These are phyloP conservation scores for Falco biarmicus DNA, from an alignment of 2,797 vertebrate species.

Conservation along the genomic window DNA sequence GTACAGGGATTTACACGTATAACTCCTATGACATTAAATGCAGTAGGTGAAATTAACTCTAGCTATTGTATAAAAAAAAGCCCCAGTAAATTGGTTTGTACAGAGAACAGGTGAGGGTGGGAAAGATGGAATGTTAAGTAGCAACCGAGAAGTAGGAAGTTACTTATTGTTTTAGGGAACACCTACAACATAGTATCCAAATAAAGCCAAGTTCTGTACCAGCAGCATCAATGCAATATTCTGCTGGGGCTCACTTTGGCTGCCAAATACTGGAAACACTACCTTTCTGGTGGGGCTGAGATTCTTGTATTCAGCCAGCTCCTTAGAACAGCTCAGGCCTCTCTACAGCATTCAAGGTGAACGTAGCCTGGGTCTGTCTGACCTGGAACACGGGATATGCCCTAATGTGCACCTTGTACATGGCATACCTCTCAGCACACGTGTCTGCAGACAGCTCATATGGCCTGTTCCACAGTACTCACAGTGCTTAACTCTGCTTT, in stretches of 20 bases:
- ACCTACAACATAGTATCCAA: background rate
- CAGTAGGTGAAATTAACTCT: constrained; percentile 60
- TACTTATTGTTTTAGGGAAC: background rate
- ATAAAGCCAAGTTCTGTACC: background rate
- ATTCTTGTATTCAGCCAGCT: background rate
- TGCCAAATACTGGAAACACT: background rate
- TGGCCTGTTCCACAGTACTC: background rate
- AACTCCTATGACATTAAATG: constrained; percentile 67
- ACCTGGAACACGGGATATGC: background rate
- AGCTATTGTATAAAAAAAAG: constrained; percentile 36
- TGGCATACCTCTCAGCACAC: background rate
- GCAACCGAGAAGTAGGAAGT: background rate
- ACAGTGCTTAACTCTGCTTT: background rate
- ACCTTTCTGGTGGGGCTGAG: background rate
- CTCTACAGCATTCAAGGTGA: background rate
- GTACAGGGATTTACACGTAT: constrained; percentile 50
- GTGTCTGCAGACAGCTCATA: background rate
- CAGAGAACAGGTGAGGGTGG: background rate
- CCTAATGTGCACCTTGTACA: background rate
- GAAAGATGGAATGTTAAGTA: background rate
- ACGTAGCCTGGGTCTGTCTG: background rate
- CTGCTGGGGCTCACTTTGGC: background rate
- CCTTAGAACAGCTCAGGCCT: background rate
- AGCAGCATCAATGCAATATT: background rate
- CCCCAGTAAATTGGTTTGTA: constrained; percentile 43